Conservation (phyloP, 2,888 invertebrate species). For the Xestia xanthographa region DNA sequence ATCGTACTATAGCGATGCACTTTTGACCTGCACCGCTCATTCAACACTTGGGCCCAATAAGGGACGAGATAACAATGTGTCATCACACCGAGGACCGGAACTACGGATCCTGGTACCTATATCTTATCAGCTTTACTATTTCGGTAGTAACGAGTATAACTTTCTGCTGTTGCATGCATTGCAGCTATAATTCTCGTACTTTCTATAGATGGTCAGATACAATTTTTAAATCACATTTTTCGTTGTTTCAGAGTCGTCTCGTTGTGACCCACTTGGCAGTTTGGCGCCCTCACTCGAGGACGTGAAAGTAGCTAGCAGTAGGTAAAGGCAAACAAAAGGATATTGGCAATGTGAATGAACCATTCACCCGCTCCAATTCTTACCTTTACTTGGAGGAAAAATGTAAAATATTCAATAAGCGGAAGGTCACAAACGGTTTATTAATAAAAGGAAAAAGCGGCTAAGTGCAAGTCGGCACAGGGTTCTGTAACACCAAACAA, state of each 20-base stretch:
- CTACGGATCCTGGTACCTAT: conserved; percentile 31
- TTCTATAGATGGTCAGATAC: conserved; percentile 27
- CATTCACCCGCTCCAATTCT: conserved; percentile 32
- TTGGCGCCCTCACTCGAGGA: conserved; percentile 10
- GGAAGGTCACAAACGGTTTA: conserved; percentile 17
- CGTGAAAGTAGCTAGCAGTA: conserved; percentile 42
- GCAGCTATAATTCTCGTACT: conserved; percentile 26
- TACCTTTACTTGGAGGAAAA: conserved; percentile 9
- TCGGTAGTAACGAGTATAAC: neutral
- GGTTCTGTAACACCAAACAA: no score
- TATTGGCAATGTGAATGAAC: conserved; percentile 50
- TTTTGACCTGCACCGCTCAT: conserved; percentile 38
- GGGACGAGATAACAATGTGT: conserved; percentile 43
- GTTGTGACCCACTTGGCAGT: conserved; percentile 40
- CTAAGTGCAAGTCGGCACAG: neutral
- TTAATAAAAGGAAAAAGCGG: neutral
- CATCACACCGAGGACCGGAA: conserved; percentile 39
- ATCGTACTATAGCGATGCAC: conserved; percentile 41
- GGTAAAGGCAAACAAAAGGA: conserved; percentile 47
- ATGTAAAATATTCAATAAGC: conserved; percentile 23
- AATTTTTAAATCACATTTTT: conserved; percentile 26
- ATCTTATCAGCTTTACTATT: conserved; percentile 51
- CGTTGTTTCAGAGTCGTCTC: conserved; percentile 21
- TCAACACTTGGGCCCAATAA: conserved; percentile 37
- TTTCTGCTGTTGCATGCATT: conserved; percentile 36